Conservation (phyloP, 2,797 vertebrate genomes). For the Bradypodion pumilum region DNA sequence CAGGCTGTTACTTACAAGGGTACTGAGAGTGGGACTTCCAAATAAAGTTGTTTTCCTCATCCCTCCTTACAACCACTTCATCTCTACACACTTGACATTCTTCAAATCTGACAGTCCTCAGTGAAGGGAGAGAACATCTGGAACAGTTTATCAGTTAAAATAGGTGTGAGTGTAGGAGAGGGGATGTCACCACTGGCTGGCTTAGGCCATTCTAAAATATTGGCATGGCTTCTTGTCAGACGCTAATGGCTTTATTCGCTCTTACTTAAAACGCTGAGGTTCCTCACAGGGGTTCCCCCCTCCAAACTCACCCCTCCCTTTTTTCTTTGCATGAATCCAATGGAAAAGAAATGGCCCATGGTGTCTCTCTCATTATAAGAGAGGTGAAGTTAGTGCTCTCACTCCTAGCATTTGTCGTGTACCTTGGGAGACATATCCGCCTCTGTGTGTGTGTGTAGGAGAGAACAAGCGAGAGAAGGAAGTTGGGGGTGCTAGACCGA, state of each 20-base stretch:
- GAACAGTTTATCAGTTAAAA: constrained; percentile 45
- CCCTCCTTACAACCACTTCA: constrained; percentile 56
- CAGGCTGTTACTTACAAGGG: constrained; percentile 67
- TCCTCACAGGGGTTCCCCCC: constrained; percentile 32
- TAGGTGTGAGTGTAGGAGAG: neutral
- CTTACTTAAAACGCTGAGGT: constrained; percentile 44
- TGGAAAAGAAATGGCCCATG: constrained; percentile 47
- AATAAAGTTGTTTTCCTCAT: constrained; percentile 57
- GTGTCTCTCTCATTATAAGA: constrained; percentile 53
- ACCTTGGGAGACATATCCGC: constrained; percentile 31
- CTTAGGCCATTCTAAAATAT: constrained; percentile 48
- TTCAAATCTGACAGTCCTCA: constrained; percentile 55
- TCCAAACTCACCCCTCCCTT: neutral
- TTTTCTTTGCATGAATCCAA: constrained; percentile 13
- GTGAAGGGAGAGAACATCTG: constrained; percentile 55
- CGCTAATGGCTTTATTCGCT: constrained; percentile 37
- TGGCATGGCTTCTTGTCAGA: constrained; percentile 60
- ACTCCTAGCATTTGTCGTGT: constrained; percentile 40
- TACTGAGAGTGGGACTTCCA: constrained; percentile 64
- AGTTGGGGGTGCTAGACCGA: neutral
- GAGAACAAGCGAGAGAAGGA: neutral
- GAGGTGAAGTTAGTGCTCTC: constrained; percentile 56
- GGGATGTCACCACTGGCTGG: constrained; percentile 36
- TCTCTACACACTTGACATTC: constrained; percentile 63
- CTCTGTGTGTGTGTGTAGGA: neutral